A percentile compares a stretch with the other conserved stretches of the same genome.
These are phyloP conservation scores for Spialia ferax DNA, from an alignment of 2,888 invertebrate genomes.

Conservation along the genomic window DNA sequence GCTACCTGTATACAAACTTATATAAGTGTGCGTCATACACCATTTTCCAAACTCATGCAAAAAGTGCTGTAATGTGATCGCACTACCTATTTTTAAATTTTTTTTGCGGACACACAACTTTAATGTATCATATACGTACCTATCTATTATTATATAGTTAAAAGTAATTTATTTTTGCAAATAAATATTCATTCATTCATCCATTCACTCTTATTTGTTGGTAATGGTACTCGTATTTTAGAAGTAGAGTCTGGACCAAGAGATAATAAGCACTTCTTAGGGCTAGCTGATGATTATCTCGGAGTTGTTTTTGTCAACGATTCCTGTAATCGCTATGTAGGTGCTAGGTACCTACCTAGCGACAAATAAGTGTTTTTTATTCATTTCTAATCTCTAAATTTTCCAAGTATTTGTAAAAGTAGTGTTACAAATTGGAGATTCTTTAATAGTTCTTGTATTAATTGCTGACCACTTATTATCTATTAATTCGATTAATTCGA, in stretches of 20 bases:
- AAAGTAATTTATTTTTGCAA: too few relatives aligned
- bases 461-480: not conserved
- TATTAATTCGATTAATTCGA: too few relatives aligned
- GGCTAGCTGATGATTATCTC: not conserved
- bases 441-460: not conserved
- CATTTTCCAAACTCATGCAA: constrained; percentile 24
- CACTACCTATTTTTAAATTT: constrained; percentile 18
- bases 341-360: not conserved
- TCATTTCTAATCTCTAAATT: constrained; percentile 6
- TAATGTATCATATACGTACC: too few relatives aligned
- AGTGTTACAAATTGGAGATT: not conserved
- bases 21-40: constrained; percentile 32
- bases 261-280: not conserved
- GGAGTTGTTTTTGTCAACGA: not conserved
- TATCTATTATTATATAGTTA: too few relatives aligned
- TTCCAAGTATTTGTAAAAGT: not conserved
- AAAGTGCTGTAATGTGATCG: constrained; percentile 18
- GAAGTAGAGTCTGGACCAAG: too few relatives aligned
- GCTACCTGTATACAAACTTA: constrained; percentile 29
- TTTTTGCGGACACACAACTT: too few relatives aligned
- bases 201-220: too few relatives aligned
- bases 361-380: too few relatives aligned
- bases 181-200: too few relatives aligned
- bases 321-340: too few relatives aligned
- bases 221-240: too few relatives aligned